Evolutionary conservation across 2,888 invertebrate species (phyloP), one percentile per base, ranked within the genome.

Genomic region (Nymphalis urticae): DNA sequence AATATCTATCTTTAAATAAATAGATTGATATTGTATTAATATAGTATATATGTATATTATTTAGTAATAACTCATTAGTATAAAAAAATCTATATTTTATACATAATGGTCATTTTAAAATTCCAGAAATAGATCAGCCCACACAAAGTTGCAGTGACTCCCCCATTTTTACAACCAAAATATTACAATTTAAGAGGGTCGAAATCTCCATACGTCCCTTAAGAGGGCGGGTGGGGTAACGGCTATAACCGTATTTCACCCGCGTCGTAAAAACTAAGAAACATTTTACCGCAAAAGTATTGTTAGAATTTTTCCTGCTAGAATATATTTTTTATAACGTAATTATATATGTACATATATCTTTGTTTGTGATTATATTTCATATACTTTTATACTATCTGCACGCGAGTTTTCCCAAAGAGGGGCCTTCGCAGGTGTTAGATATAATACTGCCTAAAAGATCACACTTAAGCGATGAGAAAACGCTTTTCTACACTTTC

Each of bases 201-300:
- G 79, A 81, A 79, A 87, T 87, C 83, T 85, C 83, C 87, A 87
- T 86, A 87, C 82, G 80, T 75, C 76, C 76, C 62, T 67, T 62
- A 50, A 59, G 63, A 56, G 68, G 80, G 58, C n/a, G 27, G 77
- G 77, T 76, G 79, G 84, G 80, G 69, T 69, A 85, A 85, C 81
- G 84, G 79, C 84, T 77, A 89, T 90, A 88, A 90, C 84, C 82
- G 84, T 90, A 90, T 85, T 85, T 90, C 83, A 90, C 81, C 74
- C 76, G 76, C 77, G 84, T 87, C 89, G 82, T 90, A 90, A 90
- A 90, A 90, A 88, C 87, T 87, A 83, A 85, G 86, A 87, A 86
- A 88, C 83, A 83, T 84, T 82, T 79, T 80, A 75, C 84, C 85
- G 76, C 83, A 85, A 85, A 83, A 84, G 81, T 83, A 84, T 84